Evolutionary conservation across 2,888 invertebrate species (phyloP).

Genomic region (Bruchidius siliquastri): DNA sequence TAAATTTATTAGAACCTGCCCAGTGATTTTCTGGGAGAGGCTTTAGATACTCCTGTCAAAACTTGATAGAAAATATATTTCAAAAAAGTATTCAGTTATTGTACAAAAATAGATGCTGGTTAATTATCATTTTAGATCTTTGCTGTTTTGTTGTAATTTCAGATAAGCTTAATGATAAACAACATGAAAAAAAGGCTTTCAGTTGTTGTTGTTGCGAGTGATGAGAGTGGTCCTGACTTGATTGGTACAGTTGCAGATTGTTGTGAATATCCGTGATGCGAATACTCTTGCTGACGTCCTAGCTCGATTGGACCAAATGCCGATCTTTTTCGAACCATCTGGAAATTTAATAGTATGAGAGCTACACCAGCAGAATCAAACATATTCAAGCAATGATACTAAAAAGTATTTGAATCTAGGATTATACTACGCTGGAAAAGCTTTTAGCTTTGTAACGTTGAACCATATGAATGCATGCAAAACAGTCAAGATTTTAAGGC

Average conservation of each 20-base stretch:
- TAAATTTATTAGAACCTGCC: background rate
- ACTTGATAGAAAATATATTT: background rate
- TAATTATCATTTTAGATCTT: background rate
- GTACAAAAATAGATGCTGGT: background rate
- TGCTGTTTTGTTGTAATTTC: background rate
- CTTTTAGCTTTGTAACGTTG: no score
- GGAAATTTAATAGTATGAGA: background rate
- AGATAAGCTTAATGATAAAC: background rate
- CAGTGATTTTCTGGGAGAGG: no score
- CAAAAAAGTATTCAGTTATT: background rate
- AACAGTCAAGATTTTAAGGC: no score
- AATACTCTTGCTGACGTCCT: slow-evolving; percentile 44
- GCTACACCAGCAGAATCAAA: no score
- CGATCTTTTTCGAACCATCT: slow-evolving; percentile 47
- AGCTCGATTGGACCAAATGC: slow-evolving; percentile 45
- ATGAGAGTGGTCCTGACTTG: slow-evolving; percentile 43
- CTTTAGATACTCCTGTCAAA: background rate
- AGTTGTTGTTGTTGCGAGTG: slow-evolving; percentile 34
- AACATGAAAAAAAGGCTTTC: slow-evolving; percentile 3
- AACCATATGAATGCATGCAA: no score
- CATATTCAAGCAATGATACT: no score
- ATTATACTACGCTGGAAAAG: no score
- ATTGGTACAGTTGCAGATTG: slow-evolving; percentile 48
- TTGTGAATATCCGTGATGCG: slow-evolving; percentile 45
- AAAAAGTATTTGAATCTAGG: no score